Evolutionary conservation across 1,140 invertebrate species (phyloP), one percentile per base, ranked within the genome.

Genomic region (Microplitis mediator): DNA sequence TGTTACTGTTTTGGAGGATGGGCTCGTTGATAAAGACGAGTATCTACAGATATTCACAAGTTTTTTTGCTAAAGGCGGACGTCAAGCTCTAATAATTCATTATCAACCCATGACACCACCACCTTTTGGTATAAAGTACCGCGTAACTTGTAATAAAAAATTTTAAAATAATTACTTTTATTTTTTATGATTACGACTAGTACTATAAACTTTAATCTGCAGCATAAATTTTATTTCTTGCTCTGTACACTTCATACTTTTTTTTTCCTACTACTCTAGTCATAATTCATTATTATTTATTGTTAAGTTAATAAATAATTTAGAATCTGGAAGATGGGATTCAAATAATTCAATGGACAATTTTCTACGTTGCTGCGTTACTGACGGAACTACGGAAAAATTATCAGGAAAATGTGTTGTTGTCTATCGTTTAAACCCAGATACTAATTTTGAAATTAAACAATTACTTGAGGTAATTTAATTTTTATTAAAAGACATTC

Each of bases 1-100:
- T 3, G 75, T 83, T 16, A 88, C 89, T 39, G 87, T 89, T 71
- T 83, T 93, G 0, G 84, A 92, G 78, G 91, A 92, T 72, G 91
- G 91, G 39, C 87, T 92, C 11, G 86, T 88, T 35, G 92, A 93
- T 80, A 88, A 88, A 60, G 88, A 90, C 52, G 77, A 87, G 69
- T 89, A 91, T 77, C 83, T 92, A 3, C 84, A 90, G 34, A 79
- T 89, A 45, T 80, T 93, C 45, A 88, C 89, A 51, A 87, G 76
- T 65, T 87, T 92, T 60, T 86, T 90, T 16, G 75, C 80, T 2
- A 83, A 87, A 69, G 84, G 81, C 23, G 89, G 89, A 3, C 80
- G 80, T 61, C 79, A 79, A 74, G 86, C 85, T 3, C 78, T 91
- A 13, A 80, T 91, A 62, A 86, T 91, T 69, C 86, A 85, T 76